phyloP scores from a whole-genome alignment of 1,140 invertebrate species.

The Drosophila pandora region DNA sequence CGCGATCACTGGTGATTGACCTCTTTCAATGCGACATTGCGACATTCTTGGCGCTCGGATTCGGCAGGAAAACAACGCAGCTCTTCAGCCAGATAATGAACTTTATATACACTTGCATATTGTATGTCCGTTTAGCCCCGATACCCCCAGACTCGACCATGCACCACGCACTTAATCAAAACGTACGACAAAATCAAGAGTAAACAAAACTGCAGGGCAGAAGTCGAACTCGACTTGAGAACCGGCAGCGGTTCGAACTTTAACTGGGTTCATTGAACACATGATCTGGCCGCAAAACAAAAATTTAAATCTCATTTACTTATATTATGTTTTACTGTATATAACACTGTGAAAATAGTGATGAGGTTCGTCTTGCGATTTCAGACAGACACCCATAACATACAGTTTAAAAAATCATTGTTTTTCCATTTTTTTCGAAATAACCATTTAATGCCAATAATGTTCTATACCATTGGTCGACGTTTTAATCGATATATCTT shows the following conservation, averaged over 20 bases:
- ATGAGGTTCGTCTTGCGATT: neutral
- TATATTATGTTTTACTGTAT: conserved; percentile 11
- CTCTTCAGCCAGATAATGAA: conserved; percentile 66
- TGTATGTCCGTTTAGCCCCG: conserved; percentile 12
- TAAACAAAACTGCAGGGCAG: conserved; percentile 76
- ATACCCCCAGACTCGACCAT: conserved; percentile 34
- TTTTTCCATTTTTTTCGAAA: no score
- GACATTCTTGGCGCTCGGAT: conserved; percentile 71
- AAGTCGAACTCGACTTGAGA: conserved; percentile 63
- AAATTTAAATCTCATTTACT: conserved; percentile 65
- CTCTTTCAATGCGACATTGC: conserved; percentile 82
- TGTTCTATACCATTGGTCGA: neutral
- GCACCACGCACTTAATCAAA: conserved; percentile 76
- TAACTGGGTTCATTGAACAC: conserved; percentile 71
- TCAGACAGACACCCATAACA: no score
- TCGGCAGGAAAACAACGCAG: conserved; percentile 22
- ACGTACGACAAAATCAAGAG: conserved; percentile 79
- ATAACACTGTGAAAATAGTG: conserved; percentile 50
- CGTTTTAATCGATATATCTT: neutral
- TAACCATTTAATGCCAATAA: neutral
- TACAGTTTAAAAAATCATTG: no score
- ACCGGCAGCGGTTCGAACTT: conserved; percentile 40
- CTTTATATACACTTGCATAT: conserved; percentile 22
- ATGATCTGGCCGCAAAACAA: conserved; percentile 62
- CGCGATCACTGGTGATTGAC: conserved; percentile 67